phyloP scores from a whole-genome alignment of 2,113 vertebrate genomes.

The Hydropotes inermis region DNA sequence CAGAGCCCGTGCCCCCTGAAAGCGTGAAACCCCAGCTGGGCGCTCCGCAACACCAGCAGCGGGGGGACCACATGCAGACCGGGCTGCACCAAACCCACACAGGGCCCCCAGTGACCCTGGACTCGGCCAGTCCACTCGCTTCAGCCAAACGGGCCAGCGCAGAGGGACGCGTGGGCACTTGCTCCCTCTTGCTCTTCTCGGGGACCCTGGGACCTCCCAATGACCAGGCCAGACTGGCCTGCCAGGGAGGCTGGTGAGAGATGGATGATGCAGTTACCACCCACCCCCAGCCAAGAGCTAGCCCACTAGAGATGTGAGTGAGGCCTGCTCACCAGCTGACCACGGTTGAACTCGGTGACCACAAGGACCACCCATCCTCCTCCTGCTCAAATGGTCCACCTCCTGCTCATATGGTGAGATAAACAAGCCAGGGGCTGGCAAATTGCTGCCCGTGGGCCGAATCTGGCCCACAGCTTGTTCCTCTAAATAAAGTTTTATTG shows the following conservation, averaged over 20 bases:
- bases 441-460: accelerated
- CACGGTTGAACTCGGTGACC: not conserved
- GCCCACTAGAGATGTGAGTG: not conserved
- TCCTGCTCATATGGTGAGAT: accelerated
- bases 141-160: accelerated
- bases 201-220: not conserved
- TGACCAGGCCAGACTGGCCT: not conserved
- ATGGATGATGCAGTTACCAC: accelerated
- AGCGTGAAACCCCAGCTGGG: not conserved
- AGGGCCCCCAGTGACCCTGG: not conserved
- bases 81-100: not conserved
- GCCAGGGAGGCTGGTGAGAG: accelerated
- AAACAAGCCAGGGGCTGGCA: not conserved
- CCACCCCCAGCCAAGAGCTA: accelerated
- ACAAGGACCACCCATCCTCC: not conserved
- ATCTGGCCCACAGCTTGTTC: not conserved
- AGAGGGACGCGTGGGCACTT: accelerated
- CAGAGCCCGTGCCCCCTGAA: no score
- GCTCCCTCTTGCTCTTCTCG: not conserved
- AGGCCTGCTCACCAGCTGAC: not conserved
- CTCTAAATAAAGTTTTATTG: not conserved
- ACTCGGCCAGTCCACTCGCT: accelerated
- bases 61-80: accelerated
- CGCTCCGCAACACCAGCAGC: accelerated
- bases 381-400: accelerated